Percentiles rank a stretch among this genome's conserved stretches.
phyloP scores from a whole-genome alignment of 1,140 invertebrate species.

The Heterodera carotae region DNA sequence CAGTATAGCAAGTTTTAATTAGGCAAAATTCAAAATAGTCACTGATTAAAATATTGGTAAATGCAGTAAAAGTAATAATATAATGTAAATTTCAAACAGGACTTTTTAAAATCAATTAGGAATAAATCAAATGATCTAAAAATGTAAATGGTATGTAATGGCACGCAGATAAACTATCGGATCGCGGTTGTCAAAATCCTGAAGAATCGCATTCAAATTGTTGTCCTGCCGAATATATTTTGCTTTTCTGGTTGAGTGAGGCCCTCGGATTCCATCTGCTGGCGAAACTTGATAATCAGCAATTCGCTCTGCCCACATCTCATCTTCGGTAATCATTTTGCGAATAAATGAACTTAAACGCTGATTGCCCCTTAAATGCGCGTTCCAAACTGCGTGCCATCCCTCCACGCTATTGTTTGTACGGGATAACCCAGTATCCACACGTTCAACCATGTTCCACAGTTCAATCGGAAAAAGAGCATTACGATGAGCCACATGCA shows the following conservation, averaged over 20 bases:
- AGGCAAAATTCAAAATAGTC: too few species aligned
- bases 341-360: not conserved
- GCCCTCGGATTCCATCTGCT: not conserved
- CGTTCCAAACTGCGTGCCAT: constrained; percentile 5
- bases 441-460: constrained; percentile 2
- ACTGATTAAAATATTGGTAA: too few species aligned
- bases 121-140: too few species aligned
- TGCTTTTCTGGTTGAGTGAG: not conserved
- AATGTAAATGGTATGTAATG: not conserved
- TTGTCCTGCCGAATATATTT: constrained; percentile 13
- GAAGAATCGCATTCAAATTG: constrained; percentile 5
- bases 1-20: too few species aligned
- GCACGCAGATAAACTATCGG: not conserved
- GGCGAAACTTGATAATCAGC: not conserved
- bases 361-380: not conserved
- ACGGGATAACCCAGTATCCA: not conserved
- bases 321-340: constrained; percentile 3
- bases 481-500: not conserved
- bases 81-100: too few species aligned
- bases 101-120: too few species aligned
- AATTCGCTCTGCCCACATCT: not conserved
- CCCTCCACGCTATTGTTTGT: constrained; percentile 8
- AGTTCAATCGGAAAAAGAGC: constrained; percentile 3
- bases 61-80: too few species aligned
- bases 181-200: constrained; percentile 1